Base-by-base conservation (phyloP, 1,140 invertebrate genomes). In the Megalopta genalis region DNA sequence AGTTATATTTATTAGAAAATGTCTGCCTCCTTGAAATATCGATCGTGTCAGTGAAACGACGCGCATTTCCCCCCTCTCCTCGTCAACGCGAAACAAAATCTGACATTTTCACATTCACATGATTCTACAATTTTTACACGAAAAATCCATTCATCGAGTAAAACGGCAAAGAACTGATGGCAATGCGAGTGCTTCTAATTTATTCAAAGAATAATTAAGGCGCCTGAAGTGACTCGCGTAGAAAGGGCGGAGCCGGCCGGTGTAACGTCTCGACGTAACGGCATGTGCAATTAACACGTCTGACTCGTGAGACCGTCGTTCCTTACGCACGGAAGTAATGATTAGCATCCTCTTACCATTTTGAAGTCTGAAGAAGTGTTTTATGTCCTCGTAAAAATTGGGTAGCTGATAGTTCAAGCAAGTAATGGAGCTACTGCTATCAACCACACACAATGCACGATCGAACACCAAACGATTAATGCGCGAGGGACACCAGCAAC, bases 391-490 rank as follows among this genome's bases (percentile, higher is more conserved):
- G 82, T 59, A 62, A n/a, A 73, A 82, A 57, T n/a, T 52, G 69
- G 18, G 49, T 37, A 67, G 81, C 66, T 57, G 74, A 84, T 62
- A 82, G 71, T 80, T 75, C 9, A 54, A 84, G 83, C 83, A 82
- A 82, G 83, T 84, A 80, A 84, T 84, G 83, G 46, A 80, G 76
- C 83, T 63, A 80, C 67, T 63, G 71, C 76, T 71, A 84, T 83
- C 83, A 74, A 59, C 62, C 54, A 79, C 54, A 42, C 81, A 70
- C 57, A n/a, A 39, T 10, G 2, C 46, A 46, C 49, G 63, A 12
- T 37, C 23, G 78, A 72, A 76, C 23, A 72, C 62, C 71, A 70
- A 80, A 68, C 81, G 78, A 80, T 68, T 83, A 83, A 80, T 80
- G 63, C 78, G 81, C 81, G 77, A 77, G 27, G 4, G 27, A 70